Evolutionary conservation across 2,113 vertebrate genomes (phyloP), one percentile per base, ranked within the genome.

Genomic region (Burhinus oedicnemus): DNA sequence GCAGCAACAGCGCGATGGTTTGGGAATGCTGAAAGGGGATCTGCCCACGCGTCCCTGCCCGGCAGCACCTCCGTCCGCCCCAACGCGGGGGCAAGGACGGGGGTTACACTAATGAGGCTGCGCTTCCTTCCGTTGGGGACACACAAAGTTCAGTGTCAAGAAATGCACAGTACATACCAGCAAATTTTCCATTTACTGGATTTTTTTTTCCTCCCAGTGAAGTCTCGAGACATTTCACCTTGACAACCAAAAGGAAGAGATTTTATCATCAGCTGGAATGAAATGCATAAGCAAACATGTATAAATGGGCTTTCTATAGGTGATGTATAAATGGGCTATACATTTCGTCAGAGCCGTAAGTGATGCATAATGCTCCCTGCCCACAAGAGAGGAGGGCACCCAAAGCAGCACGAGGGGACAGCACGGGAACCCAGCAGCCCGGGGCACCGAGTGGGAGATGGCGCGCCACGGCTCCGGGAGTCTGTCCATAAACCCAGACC

Each of bases 91-190:
- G 55, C 18, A 27, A 62, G 54, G 61, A 45, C 11, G 34, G 52
- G 75, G 78, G 36, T 45, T 25, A 21, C 6, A 19, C 38, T n/a
- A 34, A 54, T 5, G 51, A 44, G 57, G 80, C 75, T 20, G 64
- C 1, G 47, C 77, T 42, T 15, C 79, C 52, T 4, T 12, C 71
- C 20, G n/a, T 1, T 13, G 4, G 52, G 20, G 40, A 16, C 66
- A 36, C 60, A 10, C 32, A 5, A 40, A 61, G 54, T 68, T 76
- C 82, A 2, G 8, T 2, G 60, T 29, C 40, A 12, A 18, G 72
- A 40, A 77, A 61, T 0, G 62, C 26, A 15, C 80, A 7, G 68
- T 6, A 7, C 4, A 12, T 3, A 26, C 6, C 0, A 15, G 27
- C 34, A 26, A 11, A 9, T 58, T 61, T 18, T 10, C 23, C 44